These are phyloP conservation scores for Drosophila arizonae DNA, from an alignment of 1,140 invertebrate species.

Conservation along the genomic window DNA sequence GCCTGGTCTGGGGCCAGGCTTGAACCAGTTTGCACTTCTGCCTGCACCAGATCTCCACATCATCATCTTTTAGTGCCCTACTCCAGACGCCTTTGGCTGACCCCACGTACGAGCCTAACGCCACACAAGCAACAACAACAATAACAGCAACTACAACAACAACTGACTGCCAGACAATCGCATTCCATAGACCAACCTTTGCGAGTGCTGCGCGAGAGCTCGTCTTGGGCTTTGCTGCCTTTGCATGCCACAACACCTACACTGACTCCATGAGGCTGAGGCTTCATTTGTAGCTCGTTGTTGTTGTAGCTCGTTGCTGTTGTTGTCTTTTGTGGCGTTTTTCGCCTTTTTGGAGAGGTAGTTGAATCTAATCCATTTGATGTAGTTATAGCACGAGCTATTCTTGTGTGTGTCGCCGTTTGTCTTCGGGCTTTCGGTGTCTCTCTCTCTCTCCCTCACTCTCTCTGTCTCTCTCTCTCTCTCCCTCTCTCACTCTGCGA, in stretches of 20 bases:
- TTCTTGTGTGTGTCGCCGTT: constrained; percentile 73
- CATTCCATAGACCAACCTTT: constrained; percentile 63
- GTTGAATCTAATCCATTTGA: constrained; percentile 82
- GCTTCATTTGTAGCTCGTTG: constrained; percentile 33
- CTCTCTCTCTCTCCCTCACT: constrained; percentile 4
- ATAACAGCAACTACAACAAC: constrained; percentile 7
- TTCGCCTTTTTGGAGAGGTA: constrained; percentile 78
- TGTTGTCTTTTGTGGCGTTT: constrained; percentile 72
- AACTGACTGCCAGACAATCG: constrained; percentile 43
- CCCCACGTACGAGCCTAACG: constrained; percentile 68
- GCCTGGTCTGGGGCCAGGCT: background rate
- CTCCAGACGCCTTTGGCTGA: constrained; percentile 58
- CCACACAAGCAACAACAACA: constrained; percentile 16
- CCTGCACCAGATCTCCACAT: constrained; percentile 51
- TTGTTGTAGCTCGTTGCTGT: constrained; percentile 45
- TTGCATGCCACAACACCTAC: constrained; percentile 77
- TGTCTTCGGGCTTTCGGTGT: constrained; percentile 21
- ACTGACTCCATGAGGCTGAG: constrained; percentile 51
- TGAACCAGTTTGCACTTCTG: constrained; percentile 41
- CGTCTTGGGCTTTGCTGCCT: constrained; percentile 19
- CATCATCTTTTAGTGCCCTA: constrained; percentile 48
- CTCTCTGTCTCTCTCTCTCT: background rate
- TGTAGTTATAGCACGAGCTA: constrained; percentile 81
- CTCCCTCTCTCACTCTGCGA: constrained; percentile 4
- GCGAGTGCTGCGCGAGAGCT: constrained; percentile 7